Base-by-base conservation (phyloP, 1,140 invertebrate species). In the Nebria ingens region DNA sequence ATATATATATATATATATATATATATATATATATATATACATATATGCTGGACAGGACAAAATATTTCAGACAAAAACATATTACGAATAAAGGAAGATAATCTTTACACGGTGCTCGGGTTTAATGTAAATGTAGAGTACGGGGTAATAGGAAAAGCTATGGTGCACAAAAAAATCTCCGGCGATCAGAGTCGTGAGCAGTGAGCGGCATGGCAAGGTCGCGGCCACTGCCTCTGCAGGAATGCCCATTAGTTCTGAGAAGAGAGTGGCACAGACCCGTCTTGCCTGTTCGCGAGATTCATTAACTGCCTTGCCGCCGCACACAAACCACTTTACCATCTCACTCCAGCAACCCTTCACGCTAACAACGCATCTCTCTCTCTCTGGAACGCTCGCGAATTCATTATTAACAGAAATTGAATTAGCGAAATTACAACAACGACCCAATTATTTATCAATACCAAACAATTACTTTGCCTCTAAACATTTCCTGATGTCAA, bases 241-340 rank as follows among this genome's bases (percentile, higher is more conserved):
- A 64, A 64, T 64, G 62, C 59, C 59, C 59, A 62, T 62, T 63
- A 63, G 59, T 61, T 54, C 52, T 53, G 22, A 53, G 52, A 53
- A 53, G 19, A 51, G 50, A 51, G 50, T 53, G 21, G 25, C 55
- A n/a, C n/a, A 59, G 58, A 63, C 60, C 56, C 38, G 60, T 65
- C 56, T 52, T 40, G 57, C 58, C 55, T 58, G 58, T 60, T 59
- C 53, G 58, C 21, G 51, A 56, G 60, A 62, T 62, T 62, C 59
- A 62, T 62, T 62, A 62, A 58, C 40, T 45, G 40, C 40, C 6
- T 45, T 17, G 17, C 40, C 40, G 4, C 25, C 13, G 4, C 25
- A 6, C 25, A 29, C 25, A 29, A 6, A 29, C 25, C 4, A 29
- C 13, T 29, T 29, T 29, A 6, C 25, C 13, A 29, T 29, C 25